Evolutionary conservation across 2,113 vertebrate species (phyloP), one percentile per base, ranked within the genome.

Genomic region (Campylorhamphus procurvoides): DNA sequence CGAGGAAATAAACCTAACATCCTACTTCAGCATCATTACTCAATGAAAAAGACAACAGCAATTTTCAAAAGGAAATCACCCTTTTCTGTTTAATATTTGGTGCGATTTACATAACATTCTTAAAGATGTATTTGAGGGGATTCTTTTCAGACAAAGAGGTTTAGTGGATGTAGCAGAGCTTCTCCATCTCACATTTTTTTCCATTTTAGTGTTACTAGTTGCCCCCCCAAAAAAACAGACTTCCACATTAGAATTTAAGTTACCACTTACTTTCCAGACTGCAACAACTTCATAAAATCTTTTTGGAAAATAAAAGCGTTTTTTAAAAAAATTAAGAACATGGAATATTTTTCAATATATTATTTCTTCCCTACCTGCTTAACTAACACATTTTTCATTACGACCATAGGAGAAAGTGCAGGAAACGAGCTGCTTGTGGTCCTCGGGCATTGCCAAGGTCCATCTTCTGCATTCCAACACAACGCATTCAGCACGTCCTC

Each of bases 301-400:
- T 91, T 47, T 28, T 16, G 9, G 80, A 78, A 87, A 87, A 9
- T 14, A 85, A 68, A 84, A 76, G 39, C 0, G 2, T 14, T 56
- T 59, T 35, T 5, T 0, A 16, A 24, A 4, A 19, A 52, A 62
- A 47, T 23, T n/a, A 74, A 76, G 60, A 77, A 39, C 3, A 47
- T 9, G 14, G 19, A 74, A 2, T 49, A 71, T 72, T 86, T 95
- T 90, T 46, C n/a, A 84, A 55, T 12, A 11, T 9, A 40, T 55
- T 60, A 53, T 58, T 90, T 78, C 31, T 90, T 94, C 53, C 94
- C 52, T 98, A 99, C 99, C 99, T 99, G 98, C 89, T 98, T 99
- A 53, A 99, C 97, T 92, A 99, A 93, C 60, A 98, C 98, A 62
- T 99, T 99, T 97, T 99, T 99, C 99, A 99, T 99, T 96, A 99